Evolutionary conservation across 1,140 invertebrate genomes (phyloP), one percentile per base, ranked within the genome.

Genomic region (Pissodes strobi): DNA sequence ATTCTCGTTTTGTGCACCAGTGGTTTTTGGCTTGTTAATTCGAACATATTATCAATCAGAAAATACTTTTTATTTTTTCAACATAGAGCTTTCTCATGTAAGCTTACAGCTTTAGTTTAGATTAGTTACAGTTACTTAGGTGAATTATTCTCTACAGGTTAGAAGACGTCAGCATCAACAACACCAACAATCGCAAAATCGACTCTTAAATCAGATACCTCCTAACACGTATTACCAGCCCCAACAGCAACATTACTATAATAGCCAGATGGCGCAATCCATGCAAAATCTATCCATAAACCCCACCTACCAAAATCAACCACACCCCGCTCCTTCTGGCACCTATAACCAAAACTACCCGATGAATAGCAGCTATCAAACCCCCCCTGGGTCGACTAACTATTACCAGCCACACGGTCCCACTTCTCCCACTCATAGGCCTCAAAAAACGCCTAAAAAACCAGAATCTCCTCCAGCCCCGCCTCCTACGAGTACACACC

Each of bases 401-500:
- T 41, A 60, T 21, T 60, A 60, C 56, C 76, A 76, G 1, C 76
- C 79, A 6, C 80, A 79, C 15, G 80, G 80, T 0, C 81, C 82
- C 15, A 79, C 80, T 21, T 79, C 82, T 41, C 76, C 72, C 2
- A 69, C 51, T 17, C 70, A 74, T 19, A 71, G 80, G 80, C 1
- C 78, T 82, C 82, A 2, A 82, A 84, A 71, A 81, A 79, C 45
- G 18, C 30, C 13, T 30, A 70, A 53, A 59, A 76, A 68, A 60
- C 52, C 39, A 12, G 78, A 80, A 18, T 83, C 84, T 41, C 85
- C 87, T 58, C 89, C 88, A 0, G 89, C 89, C 13, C 82, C 88
- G 6, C 88, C 89, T 1, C 86, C 89, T 0, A 88, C 86, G 8
- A 86, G 86, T 1, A 91, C 89, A 1, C 90, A 91, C 81, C 90